Base-by-base conservation (phyloP, 53 echinoderm and acorn worm genomes). In the Antedon mediterranea region DNA sequence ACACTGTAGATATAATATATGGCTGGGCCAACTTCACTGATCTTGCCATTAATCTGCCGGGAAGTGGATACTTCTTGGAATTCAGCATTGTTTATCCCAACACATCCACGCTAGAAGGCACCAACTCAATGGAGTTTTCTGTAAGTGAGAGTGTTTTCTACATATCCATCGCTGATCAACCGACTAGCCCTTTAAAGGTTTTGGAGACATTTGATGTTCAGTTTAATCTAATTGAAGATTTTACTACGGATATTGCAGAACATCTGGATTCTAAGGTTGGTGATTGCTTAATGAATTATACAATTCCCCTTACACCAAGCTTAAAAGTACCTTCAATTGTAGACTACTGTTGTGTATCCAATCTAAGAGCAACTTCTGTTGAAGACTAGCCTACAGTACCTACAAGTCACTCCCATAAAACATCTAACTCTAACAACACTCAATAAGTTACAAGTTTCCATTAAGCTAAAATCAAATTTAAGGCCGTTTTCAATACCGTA, bases 21-120 rank as follows among this genome's bases (percentile, higher is more conserved):
- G 88, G 98, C 42, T 98, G 84, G 82, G 90, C 86, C 43, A 93
- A 92, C 85, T 98, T 79, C 84, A 90, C 92, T 13, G 85, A 88
- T 71, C 78, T 98, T 32, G 78, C 88, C 74, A 43, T 98, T 42
- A 71, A 72, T 70, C 44, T 23, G 32, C 43, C 33, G 6, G 88
- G 90, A 4, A 34, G 72, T 0, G 84, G 84, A 14, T 88, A 88
- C 84, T 81, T 86, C 70, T 78, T 98, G 76, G 86, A 88, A 72
- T 98, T 98, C 42, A 34, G 43, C 0, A 84, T 98, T 33, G 79
- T 79, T 42, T 13, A 84, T 30, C 98, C 98, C 28, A 81, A 84
- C 75, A 82, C 78, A 34, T 83, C 89, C 8, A 44, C 76, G 27
- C 73, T 92, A 23, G 70, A 75, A 0, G 43, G 34, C 43, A 77